Evolutionary conservation across 2,113 vertebrate genomes (phyloP), one percentile per base, ranked within the genome.

Genomic region (Podarcis cretensis): DNA sequence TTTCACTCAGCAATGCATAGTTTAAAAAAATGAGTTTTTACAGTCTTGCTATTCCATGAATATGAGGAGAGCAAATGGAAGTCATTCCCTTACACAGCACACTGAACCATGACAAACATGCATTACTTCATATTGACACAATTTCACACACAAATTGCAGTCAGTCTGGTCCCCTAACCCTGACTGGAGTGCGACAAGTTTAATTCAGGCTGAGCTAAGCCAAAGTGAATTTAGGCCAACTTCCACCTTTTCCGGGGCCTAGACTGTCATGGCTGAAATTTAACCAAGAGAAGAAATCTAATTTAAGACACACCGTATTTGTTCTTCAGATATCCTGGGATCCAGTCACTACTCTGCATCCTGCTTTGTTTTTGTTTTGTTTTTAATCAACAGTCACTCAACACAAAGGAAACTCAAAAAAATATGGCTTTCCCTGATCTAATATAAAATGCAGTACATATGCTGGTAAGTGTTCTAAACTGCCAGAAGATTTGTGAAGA

Each of bases 91-190:
- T 16, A 27, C 75, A 12, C 21, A 81, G 63, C 32, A 87, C 89
- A 40, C 57, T 71, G 89, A 89, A 66, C 65, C 32, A 2, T 68
- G 65, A 13, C 71, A 90, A 90, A 87, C 0, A 0, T 57, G 73
- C 86, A 59, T 86, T 90, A 32, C 82, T 92, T 94, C 82, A 85
- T 69, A 73, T 10, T 85, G 85, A 84, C 77, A 92, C 4, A 89
- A 79, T 85, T 92, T 89, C 91, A 90, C 89, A 93, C 27, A 65
- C 27, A 92, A 90, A 91, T 87, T 94, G 86, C n/a, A 75, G 73
- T 76, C 87, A 43, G 21, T 75, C 79, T 71, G 82, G 57, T 40
- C 89, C 78, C 75, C 85, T 88, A 87, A 6, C 77, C 84, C 75
- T 83, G 89, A 83, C 20, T 90, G 21, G 43, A 87, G 25, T 18